Base-by-base conservation (phyloP, 2,888 invertebrate species). In the Odiellus spinosus region DNA sequence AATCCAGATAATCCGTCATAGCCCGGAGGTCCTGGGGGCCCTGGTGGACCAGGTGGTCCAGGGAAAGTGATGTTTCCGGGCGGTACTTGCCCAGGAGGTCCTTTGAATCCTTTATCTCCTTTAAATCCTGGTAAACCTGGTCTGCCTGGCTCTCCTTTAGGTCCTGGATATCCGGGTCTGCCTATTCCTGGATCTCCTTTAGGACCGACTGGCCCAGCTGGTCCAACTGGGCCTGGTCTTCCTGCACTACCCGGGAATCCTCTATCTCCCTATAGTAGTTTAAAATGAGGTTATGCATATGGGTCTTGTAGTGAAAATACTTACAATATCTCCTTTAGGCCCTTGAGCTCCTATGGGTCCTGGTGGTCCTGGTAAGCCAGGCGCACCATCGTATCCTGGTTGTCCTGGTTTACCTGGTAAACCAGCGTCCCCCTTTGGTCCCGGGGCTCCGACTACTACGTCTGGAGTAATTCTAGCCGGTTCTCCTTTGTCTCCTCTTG, bases 181-280 rank as follows among this genome's bases (percentile, higher is more conserved):
- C 51, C 55, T 35, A 45, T 45, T 34, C 54, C 54, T 44, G 51
- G 45, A 8, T 54, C 52, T 10, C 55, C 55, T 50, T 53, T 54
- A 1, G 21, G 39, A 6, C 52, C 50, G 12, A 19, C 32, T 33
- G 8, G 74, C 72, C 44, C 91, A 14, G 51, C 46, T 14, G 51
- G 49, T 12, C 56, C 90, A 56, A 78, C 74, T 40, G 75, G 68
- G 26, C 91, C 91, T 56, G 73, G 68, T 12, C 65, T 68, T 55
- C 85, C 55, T 17, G 51, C 44, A 11, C 50, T 32, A 14, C 54
- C 54, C 15, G 50, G 53, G 19, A 51, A 53, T 26, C 54, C 54
- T 45, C 51, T 53, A 32, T 47, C 43, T 11, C 54, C 54, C 52
- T 53, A 26, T 14, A 26, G 14, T 14, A 42, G n/a, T 38, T 20